Conservation (phyloP, 1,140 invertebrate genomes). For the Temnothorax nylanderi region DNA sequence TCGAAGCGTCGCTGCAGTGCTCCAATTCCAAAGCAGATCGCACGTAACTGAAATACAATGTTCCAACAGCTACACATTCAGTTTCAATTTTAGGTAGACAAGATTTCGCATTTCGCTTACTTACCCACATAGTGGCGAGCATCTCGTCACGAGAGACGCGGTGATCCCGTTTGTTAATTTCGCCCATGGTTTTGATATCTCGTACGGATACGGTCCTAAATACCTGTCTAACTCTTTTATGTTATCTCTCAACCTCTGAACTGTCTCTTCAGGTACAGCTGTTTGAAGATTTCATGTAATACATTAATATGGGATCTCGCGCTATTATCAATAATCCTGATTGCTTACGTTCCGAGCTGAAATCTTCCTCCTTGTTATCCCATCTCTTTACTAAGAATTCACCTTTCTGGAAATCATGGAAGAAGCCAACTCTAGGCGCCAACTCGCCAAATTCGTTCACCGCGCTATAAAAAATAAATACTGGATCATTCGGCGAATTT, state of each 20-base stretch:
- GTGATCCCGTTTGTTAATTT: slow-evolving; percentile 88
- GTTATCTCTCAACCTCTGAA: slow-evolving; percentile 89
- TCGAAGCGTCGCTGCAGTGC: slow-evolving; percentile 87
- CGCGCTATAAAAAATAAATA: slow-evolving; percentile 84
- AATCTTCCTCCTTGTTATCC: slow-evolving; percentile 90
- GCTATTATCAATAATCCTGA: slow-evolving; percentile 28
- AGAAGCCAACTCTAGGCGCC: slow-evolving; percentile 94
- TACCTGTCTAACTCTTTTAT: slow-evolving; percentile 92
- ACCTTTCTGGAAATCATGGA: slow-evolving; percentile 93
- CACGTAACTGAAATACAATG: slow-evolving; percentile 76
- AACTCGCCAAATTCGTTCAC: slow-evolving; percentile 86
- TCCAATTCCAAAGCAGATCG: slow-evolving; percentile 90
- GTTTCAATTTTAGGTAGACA: background rate
- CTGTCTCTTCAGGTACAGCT: slow-evolving; percentile 87
- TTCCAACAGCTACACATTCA: background rate
- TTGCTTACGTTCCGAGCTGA: slow-evolving; percentile 84
- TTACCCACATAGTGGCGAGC: slow-evolving; percentile 81
- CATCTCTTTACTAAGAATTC: slow-evolving; percentile 96
- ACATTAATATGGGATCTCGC: background rate
- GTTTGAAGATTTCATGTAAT: slow-evolving; percentile 4
- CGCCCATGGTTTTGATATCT: slow-evolving; percentile 95
- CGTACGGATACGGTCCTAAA: slow-evolving; percentile 96
- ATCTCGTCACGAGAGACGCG: slow-evolving; percentile 76
- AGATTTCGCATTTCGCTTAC: background rate
- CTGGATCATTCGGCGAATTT: background rate